Percentiles rank a stretch among this genome's conserved stretches.
Conservation (phyloP, 2,113 vertebrate species). For the Thamnaconus septentrionalis region DNA sequence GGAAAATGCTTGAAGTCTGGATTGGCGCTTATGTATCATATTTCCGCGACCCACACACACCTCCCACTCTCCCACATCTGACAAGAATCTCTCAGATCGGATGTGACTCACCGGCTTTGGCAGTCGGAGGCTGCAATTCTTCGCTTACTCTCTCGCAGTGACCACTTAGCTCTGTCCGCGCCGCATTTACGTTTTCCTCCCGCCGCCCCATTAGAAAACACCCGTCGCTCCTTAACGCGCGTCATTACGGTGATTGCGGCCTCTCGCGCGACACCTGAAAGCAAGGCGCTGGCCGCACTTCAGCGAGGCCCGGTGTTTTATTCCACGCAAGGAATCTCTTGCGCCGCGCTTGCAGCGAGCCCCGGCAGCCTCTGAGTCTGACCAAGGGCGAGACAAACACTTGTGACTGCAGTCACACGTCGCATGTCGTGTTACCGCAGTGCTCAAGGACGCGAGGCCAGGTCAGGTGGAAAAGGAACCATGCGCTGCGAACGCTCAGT, state of each 20-base stretch:
- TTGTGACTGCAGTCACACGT: conserved; percentile 3
- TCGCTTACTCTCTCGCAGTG: conserved; percentile 57
- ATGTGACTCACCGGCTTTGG: conserved; percentile 73
- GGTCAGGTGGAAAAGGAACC: conserved; percentile 30
- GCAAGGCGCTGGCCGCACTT: conserved; percentile 14
- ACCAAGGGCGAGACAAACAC: conserved; percentile 8
- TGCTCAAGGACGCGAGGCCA: conserved; percentile 22
- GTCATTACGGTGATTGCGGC: neutral
- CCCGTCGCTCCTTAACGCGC: conserved; percentile 14
- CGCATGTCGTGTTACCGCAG: conserved; percentile 7
- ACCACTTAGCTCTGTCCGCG: conserved; percentile 47
- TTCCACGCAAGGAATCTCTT: too few species aligned
- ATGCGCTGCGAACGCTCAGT: conserved; percentile 24
- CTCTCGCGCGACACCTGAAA: too few species aligned
- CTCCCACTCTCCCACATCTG: conserved; percentile 67
- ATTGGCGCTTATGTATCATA: conserved; percentile 63
- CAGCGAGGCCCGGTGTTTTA: neutral
- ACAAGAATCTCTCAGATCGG: conserved; percentile 65
- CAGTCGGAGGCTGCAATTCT: conserved; percentile 66
- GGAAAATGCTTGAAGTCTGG: conserved; percentile 57
- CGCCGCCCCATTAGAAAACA: conserved; percentile 14
- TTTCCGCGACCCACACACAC: conserved; percentile 67
- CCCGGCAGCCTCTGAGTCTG: neutral
- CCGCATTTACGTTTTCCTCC: conserved; percentile 25
- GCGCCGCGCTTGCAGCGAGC: too few species aligned